Evolutionary conservation across 2,797 vertebrate species (phyloP), one percentile per base, ranked within the genome.

Genomic region (Parambassis ranga): DNA sequence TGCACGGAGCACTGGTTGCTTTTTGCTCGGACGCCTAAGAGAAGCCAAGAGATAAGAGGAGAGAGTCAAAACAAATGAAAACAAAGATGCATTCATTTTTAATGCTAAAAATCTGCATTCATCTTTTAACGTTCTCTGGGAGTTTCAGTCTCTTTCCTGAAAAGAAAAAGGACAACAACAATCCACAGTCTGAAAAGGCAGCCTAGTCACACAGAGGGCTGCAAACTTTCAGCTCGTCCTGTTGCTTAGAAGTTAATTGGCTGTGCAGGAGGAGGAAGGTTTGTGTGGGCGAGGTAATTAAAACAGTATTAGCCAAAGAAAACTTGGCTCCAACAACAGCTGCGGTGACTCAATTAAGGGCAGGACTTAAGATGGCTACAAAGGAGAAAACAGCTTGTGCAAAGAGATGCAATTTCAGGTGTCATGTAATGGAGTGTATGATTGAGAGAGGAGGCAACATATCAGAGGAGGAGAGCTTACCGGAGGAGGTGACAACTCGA

Each of bases 11-110:
- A 70, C 78, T 97, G 95, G 81, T 89, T 87, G 69, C 91, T 98
- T 65, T 96, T 98, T 32, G 95, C 94, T 90, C 95, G 95, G 37
- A 96, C 96, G 79, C 96, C 97, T 98, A 65, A 19, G 81, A 84
- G 9, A 19, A 18, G 65, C 22, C 38, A 60, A 62, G 61, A 4
- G 18, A 51, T 27, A n/a, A n/a, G 14, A 23, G 13, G 13, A 7
- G 6, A 10, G 1, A 39, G 38, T 66, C 16, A 56, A 37, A 38
- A 44, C 16, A 30, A 6, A 60, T 18, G 8, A 60, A 41, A 47
- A 43, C 7, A 59, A 28, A 57, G 46, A 42, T 7, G n/a, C 19
- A 30, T 67, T 58, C 1, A 51, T 77, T 61, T 61, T 67, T n/a
- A 48, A 52, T 26, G 28, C 24, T 27, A 10, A 38, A 65, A 22